Evolutionary conservation across 2,888 invertebrate genomes (phyloP), one percentile per base, ranked within the genome.

Genomic region (Sinopyrophorus schimmeli): DNA sequence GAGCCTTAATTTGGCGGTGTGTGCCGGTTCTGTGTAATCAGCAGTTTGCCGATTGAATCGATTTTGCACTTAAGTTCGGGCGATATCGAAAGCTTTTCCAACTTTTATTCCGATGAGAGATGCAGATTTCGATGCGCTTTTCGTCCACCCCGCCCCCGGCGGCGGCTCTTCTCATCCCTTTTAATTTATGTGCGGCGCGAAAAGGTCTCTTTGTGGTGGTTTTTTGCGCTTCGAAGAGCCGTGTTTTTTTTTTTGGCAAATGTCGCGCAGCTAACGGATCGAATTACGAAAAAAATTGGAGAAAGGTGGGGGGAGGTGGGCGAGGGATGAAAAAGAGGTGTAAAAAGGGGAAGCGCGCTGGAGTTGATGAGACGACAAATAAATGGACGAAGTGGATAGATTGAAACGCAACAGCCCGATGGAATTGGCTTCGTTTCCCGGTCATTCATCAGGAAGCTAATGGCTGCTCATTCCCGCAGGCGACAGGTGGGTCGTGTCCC

Each of bases 401-500:
- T 59, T 62, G 66, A 61, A 65, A 63, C 60, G 66, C 66, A 66
- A 65, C 66, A 65, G 67, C 63, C 64, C 65, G 64, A 61, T 64
- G 68, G 66, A 69, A 71, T 71, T 69, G 69, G 68, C 68, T 69
- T 66, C 68, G 68, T 69, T 68, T 67, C 65, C 67, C 65, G 65
- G 66, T 65, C 69, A 69, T 70, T 70, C 68, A 69, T 71, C 71
- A 71, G 67, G 60, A n/a, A 61, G 65, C 65, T 68, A 70, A 70
- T 69, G 66, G 67, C 61, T 56, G 64, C 62, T 63, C 60, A 59
- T 66, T 66, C 61, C 64, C 61, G 60, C 58, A 55, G 65, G 65
- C 68, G 67, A 67, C 69, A 67, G 66, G 67, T 66, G 68, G 65
- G n/a, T n/a, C n/a, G n/a, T n/a, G n/a, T n/a, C n/a, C n/a, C n/a